Conservation (phyloP, 2,113 vertebrate species). For the Thomomys bottae region DNA sequence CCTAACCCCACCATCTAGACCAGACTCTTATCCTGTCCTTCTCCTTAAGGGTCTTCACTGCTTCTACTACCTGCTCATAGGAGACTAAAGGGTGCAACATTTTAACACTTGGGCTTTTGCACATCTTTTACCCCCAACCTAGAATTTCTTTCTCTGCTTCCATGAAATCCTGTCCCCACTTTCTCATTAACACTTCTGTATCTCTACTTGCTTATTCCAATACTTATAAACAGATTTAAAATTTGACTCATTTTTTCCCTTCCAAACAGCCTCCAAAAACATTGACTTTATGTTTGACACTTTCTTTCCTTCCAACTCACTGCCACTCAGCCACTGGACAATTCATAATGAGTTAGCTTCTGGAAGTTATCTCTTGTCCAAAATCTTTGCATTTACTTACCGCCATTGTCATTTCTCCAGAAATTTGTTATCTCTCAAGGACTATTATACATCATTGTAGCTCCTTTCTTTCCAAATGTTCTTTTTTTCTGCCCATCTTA, state of each 20-base stretch:
- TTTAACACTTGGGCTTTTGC: not conserved
- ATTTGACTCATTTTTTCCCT: conserved; percentile 15
- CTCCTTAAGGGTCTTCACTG: rapidly evolving
- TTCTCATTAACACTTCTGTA: not conserved
- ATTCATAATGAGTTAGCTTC: not conserved
- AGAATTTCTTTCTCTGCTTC: not conserved
- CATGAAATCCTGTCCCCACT: not conserved
- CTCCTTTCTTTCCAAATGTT: conserved; percentile 16
- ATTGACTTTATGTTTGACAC: not conserved
- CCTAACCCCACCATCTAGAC: not conserved
- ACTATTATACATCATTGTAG: not conserved
- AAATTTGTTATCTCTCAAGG: not conserved
- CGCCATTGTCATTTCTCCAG: not conserved
- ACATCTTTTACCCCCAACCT: not conserved
- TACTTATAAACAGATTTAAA: not conserved
- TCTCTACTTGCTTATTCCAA: not conserved
- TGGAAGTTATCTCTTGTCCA: not conserved
- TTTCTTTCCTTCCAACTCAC: not conserved
- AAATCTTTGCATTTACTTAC: conserved; percentile 13
- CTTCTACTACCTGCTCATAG: not conserved
- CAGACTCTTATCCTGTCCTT: not conserved
- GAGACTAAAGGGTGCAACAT: not conserved
- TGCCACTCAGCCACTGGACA: not conserved
- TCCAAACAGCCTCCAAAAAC: conserved; percentile 8
- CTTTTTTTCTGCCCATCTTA: not conserved